Base-by-base conservation (phyloP, 2,797 vertebrate species). In the Betta splendens region DNA sequence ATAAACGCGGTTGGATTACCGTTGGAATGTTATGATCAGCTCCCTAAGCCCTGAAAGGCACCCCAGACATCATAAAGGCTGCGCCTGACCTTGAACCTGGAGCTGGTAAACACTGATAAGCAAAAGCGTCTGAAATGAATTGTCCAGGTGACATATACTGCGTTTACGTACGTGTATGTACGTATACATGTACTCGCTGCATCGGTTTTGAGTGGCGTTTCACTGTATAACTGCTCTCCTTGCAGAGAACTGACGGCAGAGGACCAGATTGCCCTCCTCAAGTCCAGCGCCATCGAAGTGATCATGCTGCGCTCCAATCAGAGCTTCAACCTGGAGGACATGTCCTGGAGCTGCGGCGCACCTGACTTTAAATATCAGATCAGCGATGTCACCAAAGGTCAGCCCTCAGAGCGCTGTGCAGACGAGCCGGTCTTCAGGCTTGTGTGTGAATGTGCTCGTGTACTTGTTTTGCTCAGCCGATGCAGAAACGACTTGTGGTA, bases 291-390 rank as follows among this genome's bases (percentile, higher is more conserved):
- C 81, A 99, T 99, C 0, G 97, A 99, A 89, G 95, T 98, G 75
- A 98, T 99, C 83, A 99, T 99, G 97, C 85, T 99, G 59, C 93
- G 97, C 40, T 98, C 97, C 13, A 99, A 99, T 84, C 92, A 99
- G 85, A 97, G 96, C 43, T 99, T 99, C 87, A 94, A 85, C 75
- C 75, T 96, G 52, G 95, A 98, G 8, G 96, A 98, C 80, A 98
- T 98, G 96, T 91, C 93, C 29, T 99, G 97, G 97, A 94, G 93
- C 86, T 99, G 97, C 0, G 97, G 97, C 54, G 91, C 85, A 44
- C 91, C 74, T 0, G 95, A 98, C 56, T 99, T 95, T 79, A 98
- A 97, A 83, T 99, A 99, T 85, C 81, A 90, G 46, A 45, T 95
- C 89, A 93, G 79, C 16, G 97, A 99, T 0, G 93, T 99, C 74